These are phyloP conservation scores for Heliconius cydno DNA, from an alignment of 2,888 invertebrate genomes.

Conservation along the genomic window DNA sequence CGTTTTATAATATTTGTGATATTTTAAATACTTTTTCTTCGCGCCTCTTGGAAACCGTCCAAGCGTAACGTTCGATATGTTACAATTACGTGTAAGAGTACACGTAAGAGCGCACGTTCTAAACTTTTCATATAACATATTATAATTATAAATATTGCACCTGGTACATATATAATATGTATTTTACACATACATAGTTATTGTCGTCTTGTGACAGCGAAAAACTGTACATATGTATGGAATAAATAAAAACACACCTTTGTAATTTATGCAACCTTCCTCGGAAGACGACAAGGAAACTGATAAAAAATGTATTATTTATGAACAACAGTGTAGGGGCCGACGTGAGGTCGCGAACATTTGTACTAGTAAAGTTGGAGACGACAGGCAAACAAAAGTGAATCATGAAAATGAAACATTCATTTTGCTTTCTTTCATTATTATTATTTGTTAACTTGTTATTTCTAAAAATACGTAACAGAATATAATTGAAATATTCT, in stretches of 20 bases:
- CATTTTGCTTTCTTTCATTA: background rate
- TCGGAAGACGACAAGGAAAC: background rate
- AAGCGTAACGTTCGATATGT: too few relatives aligned
- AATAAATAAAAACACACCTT: background rate
- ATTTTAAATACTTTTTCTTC: too few relatives aligned
- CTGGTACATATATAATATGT: too few relatives aligned
- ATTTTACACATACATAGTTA: background rate
- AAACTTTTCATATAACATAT: too few relatives aligned
- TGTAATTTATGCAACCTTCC: background rate
- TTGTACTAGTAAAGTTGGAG: too few relatives aligned
- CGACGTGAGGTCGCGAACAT: background rate
- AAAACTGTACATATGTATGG: background rate
- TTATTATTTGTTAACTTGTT: background rate
- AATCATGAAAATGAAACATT: background rate
- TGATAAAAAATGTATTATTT: background rate
- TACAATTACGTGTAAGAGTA: too few relatives aligned
- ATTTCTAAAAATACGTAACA: background rate
- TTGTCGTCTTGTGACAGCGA: background rate
- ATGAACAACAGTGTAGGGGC: background rate
- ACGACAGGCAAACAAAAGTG: background rate
- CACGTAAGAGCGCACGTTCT: too few relatives aligned
- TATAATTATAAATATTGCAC: too few relatives aligned
- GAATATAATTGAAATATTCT: conserved; percentile 4
- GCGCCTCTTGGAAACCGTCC: too few relatives aligned
- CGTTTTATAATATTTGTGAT: too few relatives aligned